phyloP scores from a whole-genome alignment of 1,140 invertebrate genomes.

The Lucilia cuprina region DNA sequence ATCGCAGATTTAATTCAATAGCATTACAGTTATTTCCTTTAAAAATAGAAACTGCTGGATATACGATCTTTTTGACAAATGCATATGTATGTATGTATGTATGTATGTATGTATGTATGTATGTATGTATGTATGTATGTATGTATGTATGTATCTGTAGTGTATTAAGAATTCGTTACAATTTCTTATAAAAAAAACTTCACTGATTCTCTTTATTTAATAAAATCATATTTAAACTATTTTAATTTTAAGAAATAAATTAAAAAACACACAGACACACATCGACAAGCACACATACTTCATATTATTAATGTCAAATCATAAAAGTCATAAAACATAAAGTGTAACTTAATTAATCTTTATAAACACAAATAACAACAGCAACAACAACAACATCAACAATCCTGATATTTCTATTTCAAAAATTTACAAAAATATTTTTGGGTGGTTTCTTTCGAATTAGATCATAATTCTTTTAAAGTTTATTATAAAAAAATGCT shows the following conservation, averaged over 20 bases:
- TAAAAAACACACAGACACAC: background rate
- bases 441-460: slow-evolving; percentile 1
- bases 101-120: no score
- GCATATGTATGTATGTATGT: no score
- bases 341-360: slow-evolving; percentile 40
- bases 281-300: background rate
- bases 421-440: background rate
- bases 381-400: background rate
- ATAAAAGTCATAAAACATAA: slow-evolving; percentile 33
- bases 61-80: no score
- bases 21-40: no score
- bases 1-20: no score
- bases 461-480: background rate
- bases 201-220: background rate
- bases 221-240: background rate
- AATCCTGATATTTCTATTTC: background rate
- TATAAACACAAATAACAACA: background rate
- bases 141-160: no score
- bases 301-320: slow-evolving; percentile 36
- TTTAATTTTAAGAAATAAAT: background rate
- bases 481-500: background rate
- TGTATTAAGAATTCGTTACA: background rate
- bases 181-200: background rate
- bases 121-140: no score
- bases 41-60: no score